Conservation (phyloP, 2,888 invertebrate genomes). For the Plemyria rubiginata region DNA sequence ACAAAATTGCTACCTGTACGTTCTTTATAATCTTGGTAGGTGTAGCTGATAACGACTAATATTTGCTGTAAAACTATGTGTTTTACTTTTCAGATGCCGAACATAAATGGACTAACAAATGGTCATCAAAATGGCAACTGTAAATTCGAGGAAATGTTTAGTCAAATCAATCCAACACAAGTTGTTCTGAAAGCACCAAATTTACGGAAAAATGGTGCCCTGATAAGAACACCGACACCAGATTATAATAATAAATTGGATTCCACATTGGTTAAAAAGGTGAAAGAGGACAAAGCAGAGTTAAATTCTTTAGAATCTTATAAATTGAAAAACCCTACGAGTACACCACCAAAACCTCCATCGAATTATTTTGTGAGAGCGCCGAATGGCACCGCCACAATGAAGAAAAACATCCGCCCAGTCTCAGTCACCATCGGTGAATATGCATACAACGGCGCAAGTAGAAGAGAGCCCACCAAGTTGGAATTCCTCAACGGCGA, state of each 20-base stretch:
- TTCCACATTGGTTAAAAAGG: conserved; percentile 53
- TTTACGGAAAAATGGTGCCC: conserved; percentile 65
- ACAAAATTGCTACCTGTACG: conserved; percentile 23
- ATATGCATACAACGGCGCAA: conserved; percentile 85
- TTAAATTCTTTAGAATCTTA: conserved; percentile 91
- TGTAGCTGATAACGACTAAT: conserved; percentile 5
- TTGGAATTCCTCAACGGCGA: conserved; percentile 87
- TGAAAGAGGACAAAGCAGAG: conserved; percentile 86
- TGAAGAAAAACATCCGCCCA: conserved; percentile 84
- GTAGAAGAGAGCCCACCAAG: conserved; percentile 87
- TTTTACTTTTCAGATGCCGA: conserved; percentile 66
- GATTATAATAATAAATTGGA: conserved; percentile 72
- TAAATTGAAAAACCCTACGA: conserved; percentile 87
- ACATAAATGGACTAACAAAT: conserved; percentile 63
- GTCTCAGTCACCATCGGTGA: conserved; percentile 90
- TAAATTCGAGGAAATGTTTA: conserved; percentile 38
- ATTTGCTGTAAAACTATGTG: conserved; percentile 1
- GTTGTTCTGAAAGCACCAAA: conserved; percentile 59
- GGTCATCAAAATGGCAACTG: conserved; percentile 65
- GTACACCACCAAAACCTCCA: conserved; percentile 87
- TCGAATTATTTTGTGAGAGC: conserved; percentile 87
- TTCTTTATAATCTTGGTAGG: background rate
- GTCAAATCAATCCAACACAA: conserved; percentile 27
- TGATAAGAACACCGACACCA: conserved; percentile 72
- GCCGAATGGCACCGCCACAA: conserved; percentile 82